Evolutionary conservation across 2,888 invertebrate species (phyloP), one percentile per base, ranked within the genome.

Genomic region (Polyploca ridens): DNA sequence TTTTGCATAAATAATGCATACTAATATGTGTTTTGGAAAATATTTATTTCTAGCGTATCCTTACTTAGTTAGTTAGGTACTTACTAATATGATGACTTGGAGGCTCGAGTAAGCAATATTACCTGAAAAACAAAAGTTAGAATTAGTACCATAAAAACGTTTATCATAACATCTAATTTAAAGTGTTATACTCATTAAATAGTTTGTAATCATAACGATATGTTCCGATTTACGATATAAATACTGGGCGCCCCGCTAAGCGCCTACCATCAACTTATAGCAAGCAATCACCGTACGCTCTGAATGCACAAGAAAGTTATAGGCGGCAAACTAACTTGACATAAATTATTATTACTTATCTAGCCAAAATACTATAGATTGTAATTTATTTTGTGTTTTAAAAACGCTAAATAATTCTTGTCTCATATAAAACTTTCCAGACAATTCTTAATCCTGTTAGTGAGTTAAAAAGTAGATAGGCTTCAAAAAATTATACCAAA

Each of bases 351-450:
- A 7, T 10, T 38, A 38, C 10, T 10, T 10, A 38, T 10, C 10
- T 10, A 38, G 10, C 7, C 7, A 3, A 3, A 10, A 10, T 38
- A 38, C 35, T 6, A 38, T 3, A 46, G 14, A n/a, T n/a, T n/a
- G n/a, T n/a, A n/a, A n/a, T n/a, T n/a, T 11, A 3, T 27, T 59
- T n/a, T 10, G 4, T 1, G 1, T 7, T 66, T n/a, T 64, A 59
- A 60, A 59, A 69, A 58, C 54, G 38, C 69, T 60, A 67, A 68
- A 68, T 66, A 69, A 78, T 77, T 76, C 69, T 73, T 73, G 70
- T 71, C 72, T 71, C 71, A 72, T 69, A 66, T 68, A 68, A 79
- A 91, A 91, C 87, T 90, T 90, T 71, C 82, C 89, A 91, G 91
- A 91, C 91, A 82, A 79, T 79, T 79, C 77, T 78, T 83, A 84